Conservation (phyloP, 2,888 invertebrate species). For the Nysson spinosus region DNA sequence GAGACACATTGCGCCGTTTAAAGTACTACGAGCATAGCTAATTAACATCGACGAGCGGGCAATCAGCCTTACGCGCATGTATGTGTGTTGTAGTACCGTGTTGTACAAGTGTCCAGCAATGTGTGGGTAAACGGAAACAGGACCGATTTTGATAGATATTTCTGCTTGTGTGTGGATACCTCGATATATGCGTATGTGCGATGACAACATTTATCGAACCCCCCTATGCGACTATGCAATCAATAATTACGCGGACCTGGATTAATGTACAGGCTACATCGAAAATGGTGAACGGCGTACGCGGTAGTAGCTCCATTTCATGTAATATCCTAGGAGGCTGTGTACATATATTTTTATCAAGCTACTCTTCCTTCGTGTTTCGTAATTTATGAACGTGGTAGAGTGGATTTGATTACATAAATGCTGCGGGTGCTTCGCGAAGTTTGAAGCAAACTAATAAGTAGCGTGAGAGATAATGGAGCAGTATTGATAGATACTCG, state of each 20-base stretch:
- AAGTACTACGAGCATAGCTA: no score
- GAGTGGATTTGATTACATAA: no score
- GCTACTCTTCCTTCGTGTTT: no score
- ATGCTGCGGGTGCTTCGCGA: no score
- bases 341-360: no score
- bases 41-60: no score
- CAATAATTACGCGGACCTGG: slow-evolving; percentile 58
- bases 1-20: no score
- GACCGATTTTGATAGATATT: not conserved
- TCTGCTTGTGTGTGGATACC: not conserved
- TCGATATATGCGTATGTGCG: not conserved
- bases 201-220: slow-evolving; percentile 54
- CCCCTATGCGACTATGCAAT: slow-evolving; percentile 54
- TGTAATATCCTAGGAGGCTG: no score
- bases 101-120: not conserved
- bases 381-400: no score
- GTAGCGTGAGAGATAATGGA: no score
- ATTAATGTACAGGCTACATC: slow-evolving; percentile 52
- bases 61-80: not conserved
- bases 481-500: no score
- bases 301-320: slow-evolving; percentile 3
- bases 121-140: not conserved
- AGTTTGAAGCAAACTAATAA: no score
- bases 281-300: slow-evolving; percentile 29
- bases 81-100: not conserved